These are phyloP conservation scores for Philopedon plagiatum DNA, from an alignment of 2,888 invertebrate genomes.

Conservation along the genomic window DNA sequence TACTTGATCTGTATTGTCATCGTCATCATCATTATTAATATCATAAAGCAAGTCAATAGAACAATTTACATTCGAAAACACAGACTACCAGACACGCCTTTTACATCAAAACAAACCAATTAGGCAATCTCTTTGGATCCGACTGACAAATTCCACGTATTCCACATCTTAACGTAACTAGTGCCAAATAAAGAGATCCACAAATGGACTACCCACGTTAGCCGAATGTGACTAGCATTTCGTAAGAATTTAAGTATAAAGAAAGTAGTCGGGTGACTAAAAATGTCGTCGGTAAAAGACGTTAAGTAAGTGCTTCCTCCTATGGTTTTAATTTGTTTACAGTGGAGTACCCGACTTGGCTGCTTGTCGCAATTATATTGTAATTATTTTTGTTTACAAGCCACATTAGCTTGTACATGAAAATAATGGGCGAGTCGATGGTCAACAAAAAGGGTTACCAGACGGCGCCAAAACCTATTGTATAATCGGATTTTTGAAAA, in stretches of 20 bases:
- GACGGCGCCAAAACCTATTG: too few relatives aligned
- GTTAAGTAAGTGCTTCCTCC: background rate
- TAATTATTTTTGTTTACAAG: too few relatives aligned
- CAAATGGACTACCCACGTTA: background rate
- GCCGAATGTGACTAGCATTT: background rate
- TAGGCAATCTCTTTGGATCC: background rate
- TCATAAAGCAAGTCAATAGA: background rate
- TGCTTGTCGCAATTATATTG: too few relatives aligned
- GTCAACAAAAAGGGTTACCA: too few relatives aligned
- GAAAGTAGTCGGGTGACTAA: conserved; percentile 6
- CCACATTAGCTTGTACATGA: too few relatives aligned
- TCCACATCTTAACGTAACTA: background rate
- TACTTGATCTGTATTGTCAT: too few relatives aligned
- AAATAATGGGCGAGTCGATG: too few relatives aligned
- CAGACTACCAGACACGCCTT: background rate
- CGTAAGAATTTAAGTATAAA: background rate
- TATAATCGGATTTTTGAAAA: too few relatives aligned
- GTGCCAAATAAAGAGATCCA: background rate
- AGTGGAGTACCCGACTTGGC: background rate
- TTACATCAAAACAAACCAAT: background rate
- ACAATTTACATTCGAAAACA: background rate
- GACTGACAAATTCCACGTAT: conserved; percentile 1
- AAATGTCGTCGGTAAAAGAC: background rate
- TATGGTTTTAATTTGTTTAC: background rate
- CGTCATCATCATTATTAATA: background rate